These are phyloP conservation scores for Drosophila tani DNA, from an alignment of 1,140 invertebrate genomes.

Conservation along the genomic window DNA sequence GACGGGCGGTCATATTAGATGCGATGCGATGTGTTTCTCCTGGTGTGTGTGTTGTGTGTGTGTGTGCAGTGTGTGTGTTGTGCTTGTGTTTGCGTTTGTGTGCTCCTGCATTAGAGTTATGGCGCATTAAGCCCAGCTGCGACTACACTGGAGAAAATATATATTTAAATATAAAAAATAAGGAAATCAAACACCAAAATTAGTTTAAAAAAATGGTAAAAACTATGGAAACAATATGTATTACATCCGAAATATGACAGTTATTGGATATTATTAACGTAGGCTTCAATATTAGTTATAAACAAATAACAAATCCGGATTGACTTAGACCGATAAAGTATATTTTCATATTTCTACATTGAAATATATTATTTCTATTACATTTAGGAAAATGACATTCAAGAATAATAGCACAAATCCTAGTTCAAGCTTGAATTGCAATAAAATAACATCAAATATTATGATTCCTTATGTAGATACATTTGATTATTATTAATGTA, in stretches of 20 bases:
- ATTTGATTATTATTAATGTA: no score
- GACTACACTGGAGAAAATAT: conserved; percentile 11
- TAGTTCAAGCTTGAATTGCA: no score
- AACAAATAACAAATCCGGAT: no score
- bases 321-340: background rate
- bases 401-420: no score
- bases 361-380: background rate
- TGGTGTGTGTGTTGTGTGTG: conserved; percentile 5
- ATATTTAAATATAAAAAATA: background rate
- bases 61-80: background rate
- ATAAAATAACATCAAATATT: no score
- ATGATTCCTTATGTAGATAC: no score
- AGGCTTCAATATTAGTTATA: no score
- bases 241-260: no score
- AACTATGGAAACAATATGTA: no score
- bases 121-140: conserved; percentile 68
- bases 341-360: background rate
- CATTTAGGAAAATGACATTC: no score
- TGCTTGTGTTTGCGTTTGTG: conserved; percentile 40
- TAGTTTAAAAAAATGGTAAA: no score
- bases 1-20: conserved; percentile 81
- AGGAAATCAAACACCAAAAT: background rate
- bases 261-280: no score
- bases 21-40: conserved; percentile 54
- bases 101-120: conserved; percentile 59